Conservation (phyloP, 2,797 vertebrate genomes). For the Typhlichthys eigenmanni region DNA sequence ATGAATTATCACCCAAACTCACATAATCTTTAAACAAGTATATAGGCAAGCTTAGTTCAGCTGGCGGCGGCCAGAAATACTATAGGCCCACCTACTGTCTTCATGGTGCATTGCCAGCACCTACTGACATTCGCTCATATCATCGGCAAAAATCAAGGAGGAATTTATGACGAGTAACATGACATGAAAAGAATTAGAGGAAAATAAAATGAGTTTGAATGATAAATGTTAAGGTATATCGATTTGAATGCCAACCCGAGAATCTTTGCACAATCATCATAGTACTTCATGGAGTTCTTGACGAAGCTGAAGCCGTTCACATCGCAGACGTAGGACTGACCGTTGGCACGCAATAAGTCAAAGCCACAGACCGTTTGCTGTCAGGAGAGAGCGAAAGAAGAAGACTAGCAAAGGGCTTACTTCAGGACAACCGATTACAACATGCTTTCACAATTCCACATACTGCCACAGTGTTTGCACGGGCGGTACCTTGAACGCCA, state of each 20-base stretch:
- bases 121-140: no score
- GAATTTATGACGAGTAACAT: no score
- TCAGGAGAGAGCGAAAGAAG: conserved; percentile 39
- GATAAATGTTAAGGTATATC: not conserved
- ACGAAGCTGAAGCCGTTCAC: conserved; percentile 93
- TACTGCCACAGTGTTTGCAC: not conserved
- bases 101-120: no score
- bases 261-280: conserved; percentile 91
- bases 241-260: conserved; percentile 77
- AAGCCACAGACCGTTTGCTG: conserved; percentile 93
- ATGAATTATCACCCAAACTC: no score
- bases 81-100: no score
- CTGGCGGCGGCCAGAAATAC: no score
- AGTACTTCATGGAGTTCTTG: conserved; percentile 94
- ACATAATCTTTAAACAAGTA: no score
- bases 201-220: not conserved
- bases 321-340: conserved; percentile 89
- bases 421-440: not conserved
- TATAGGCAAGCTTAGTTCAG: no score
- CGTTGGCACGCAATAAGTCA: conserved; percentile 87
- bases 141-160: no score
- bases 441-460: not conserved
- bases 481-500: conserved; percentile 87
- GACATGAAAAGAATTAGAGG: no score
- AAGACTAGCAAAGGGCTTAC: not conserved